Conservation (phyloP, 2,113 vertebrate species). For the Apteryx owenii region DNA sequence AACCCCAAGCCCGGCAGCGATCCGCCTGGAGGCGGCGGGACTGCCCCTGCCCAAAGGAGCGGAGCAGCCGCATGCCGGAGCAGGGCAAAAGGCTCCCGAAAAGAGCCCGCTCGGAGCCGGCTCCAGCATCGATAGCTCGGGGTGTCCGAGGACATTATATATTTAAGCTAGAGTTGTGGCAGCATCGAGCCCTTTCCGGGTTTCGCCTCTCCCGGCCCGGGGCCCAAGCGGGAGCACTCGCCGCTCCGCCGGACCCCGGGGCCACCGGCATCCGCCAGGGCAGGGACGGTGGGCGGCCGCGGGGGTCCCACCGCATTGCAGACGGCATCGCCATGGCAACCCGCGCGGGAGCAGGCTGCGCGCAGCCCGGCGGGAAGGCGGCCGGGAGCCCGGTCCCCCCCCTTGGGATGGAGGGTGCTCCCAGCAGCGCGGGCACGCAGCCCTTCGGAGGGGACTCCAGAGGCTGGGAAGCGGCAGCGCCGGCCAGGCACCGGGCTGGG, state of each 20-base stretch:
- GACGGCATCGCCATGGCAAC: conserved; percentile 89
- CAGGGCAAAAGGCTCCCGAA: not conserved
- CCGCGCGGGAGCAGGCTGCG: conserved; percentile 15
- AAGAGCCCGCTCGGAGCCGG: too few species aligned
- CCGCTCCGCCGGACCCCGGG: too few species aligned
- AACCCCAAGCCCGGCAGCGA: not conserved
- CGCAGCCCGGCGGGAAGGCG: too few species aligned
- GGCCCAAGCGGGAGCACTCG: too few species aligned
- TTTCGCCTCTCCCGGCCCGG: too few species aligned
- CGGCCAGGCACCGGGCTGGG: not conserved
- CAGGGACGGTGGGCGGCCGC: not conserved
- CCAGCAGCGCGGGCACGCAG: not conserved
- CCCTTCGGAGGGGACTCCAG: not conserved
- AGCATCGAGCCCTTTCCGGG: too few species aligned
- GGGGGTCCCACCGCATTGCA: conserved; percentile 86
- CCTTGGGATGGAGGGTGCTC: not conserved
- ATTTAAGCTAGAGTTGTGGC: too few species aligned
- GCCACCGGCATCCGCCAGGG: too few species aligned
- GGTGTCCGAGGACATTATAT: too few species aligned
- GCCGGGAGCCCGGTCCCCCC: too few species aligned
- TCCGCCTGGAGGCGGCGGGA: rapidly evolving
- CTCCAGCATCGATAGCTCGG: too few species aligned
- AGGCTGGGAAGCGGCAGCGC: not conserved
- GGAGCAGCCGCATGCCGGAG: not conserved
- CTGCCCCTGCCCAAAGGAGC: not conserved